Conservation (phyloP, 2,797 vertebrate species). For the Margarornis squamiger region DNA sequence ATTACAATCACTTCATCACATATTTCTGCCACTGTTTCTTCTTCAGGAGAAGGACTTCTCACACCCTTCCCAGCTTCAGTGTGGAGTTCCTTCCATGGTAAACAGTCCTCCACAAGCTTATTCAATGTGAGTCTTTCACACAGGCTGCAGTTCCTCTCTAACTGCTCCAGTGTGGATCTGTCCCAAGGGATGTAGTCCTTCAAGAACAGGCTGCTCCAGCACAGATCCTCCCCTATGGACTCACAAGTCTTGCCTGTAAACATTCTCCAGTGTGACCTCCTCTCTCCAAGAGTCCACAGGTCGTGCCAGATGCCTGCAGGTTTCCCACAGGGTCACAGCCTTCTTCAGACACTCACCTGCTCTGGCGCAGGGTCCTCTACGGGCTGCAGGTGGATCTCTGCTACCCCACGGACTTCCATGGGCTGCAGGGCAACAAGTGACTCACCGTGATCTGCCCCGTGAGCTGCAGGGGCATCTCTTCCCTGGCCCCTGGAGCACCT, state of each 20-base stretch:
- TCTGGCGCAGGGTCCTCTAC: background rate
- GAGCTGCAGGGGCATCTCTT: background rate
- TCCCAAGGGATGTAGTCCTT: accelerated
- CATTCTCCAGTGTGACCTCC: background rate
- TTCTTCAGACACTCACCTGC: background rate
- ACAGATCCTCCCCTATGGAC: background rate
- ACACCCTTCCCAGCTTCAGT: background rate
- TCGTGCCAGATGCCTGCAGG: background rate
- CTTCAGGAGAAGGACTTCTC: background rate
- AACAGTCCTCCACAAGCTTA: background rate
- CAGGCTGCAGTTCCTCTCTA: background rate
- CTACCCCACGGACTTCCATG: background rate
- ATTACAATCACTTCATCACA: accelerated
- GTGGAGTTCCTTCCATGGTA: background rate
- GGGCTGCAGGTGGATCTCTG: background rate
- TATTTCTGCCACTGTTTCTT: background rate
- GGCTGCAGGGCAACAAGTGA: background rate
- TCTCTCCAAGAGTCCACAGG: background rate
- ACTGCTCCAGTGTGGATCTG: background rate
- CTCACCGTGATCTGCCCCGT: no score
- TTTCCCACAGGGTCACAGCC: background rate
- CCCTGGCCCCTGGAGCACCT: background rate
- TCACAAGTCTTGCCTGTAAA: background rate
- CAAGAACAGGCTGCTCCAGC: background rate
- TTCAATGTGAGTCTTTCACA: background rate